These are phyloP conservation scores for Kryptopterus vitreolus DNA, from an alignment of 2,797 vertebrate genomes.

Conservation along the genomic window DNA sequence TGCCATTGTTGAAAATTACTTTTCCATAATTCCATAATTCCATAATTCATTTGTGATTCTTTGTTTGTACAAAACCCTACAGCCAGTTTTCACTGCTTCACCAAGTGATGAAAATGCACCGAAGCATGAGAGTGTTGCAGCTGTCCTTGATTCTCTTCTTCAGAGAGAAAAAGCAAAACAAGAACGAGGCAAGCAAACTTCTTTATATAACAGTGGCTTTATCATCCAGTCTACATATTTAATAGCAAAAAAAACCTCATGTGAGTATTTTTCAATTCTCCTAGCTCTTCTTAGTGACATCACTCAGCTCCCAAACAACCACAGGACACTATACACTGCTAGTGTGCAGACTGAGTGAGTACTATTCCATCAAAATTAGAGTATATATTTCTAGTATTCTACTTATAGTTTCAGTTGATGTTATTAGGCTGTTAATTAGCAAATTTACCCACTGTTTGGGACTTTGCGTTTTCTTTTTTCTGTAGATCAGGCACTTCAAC, in stretches of 20 bases:
- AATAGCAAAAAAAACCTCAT: not conserved
- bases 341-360: slow-evolving; percentile 75
- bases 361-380: slow-evolving; percentile 40
- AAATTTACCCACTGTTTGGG: slow-evolving; percentile 63
- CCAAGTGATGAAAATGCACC: slow-evolving; percentile 36
- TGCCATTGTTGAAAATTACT: too few species aligned
- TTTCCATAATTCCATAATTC: too few species aligned
- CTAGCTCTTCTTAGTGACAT: slow-evolving; percentile 42
- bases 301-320: slow-evolving; percentile 37
- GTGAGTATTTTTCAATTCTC: not conserved
- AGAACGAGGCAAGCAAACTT: slow-evolving; percentile 33
- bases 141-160: slow-evolving; percentile 17
- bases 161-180: slow-evolving; percentile 35
- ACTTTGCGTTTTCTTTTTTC: slow-evolving; percentile 4
- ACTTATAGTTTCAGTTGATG: not conserved
- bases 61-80: slow-evolving; percentile 1
- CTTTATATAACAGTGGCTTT: not conserved
- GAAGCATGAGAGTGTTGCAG: slow-evolving; percentile 21
- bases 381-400: not conserved
- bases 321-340: slow-evolving; percentile 55
- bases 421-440: not conserved
- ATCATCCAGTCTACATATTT: too few species aligned
- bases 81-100: slow-evolving; percentile 25
- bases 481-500: slow-evolving; percentile 38
- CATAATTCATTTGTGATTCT: not conserved